Conservation (phyloP, 2,797 vertebrate genomes). For the Melanitta fusca region DNA sequence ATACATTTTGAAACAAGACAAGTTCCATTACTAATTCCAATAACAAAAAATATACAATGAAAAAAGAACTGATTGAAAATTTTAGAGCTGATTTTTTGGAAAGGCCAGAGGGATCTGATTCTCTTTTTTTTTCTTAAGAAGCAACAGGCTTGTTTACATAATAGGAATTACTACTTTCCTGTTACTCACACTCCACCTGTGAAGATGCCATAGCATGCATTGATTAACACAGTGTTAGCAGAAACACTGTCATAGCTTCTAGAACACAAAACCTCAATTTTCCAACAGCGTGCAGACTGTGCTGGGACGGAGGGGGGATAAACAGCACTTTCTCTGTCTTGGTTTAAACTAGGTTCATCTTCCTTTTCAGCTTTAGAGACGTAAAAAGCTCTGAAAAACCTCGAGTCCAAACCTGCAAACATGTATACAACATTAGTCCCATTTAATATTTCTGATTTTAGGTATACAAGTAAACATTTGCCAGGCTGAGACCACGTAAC, state of each 20-base stretch:
- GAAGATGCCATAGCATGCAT: not conserved
- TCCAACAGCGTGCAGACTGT: not conserved
- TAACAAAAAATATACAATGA: not conserved
- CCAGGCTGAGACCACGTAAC: not conserved
- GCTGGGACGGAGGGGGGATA: not conserved
- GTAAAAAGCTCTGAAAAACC: not conserved
- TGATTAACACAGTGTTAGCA: not conserved
- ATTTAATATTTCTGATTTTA: not conserved
- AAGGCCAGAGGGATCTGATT: not conserved
- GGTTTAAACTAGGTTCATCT: not conserved
- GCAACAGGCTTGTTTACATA: not conserved
- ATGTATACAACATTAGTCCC: not conserved
- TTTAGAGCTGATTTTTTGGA: not conserved
- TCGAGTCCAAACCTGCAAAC: not conserved
- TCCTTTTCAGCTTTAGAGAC: not conserved
- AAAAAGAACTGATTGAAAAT: conserved; percentile 8
- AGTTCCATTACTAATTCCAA: not conserved
- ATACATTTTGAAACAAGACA: not conserved
- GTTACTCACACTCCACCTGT: conserved; percentile 46
- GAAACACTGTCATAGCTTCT: not conserved
- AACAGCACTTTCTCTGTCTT: not conserved
- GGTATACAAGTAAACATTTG: not conserved
- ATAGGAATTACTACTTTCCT: not conserved
- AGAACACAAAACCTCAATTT: conserved; percentile 32
- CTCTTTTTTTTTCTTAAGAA: not conserved